Evolutionary conservation across 2,888 invertebrate species (phyloP).

Genomic region (Rhingia rostrata): DNA sequence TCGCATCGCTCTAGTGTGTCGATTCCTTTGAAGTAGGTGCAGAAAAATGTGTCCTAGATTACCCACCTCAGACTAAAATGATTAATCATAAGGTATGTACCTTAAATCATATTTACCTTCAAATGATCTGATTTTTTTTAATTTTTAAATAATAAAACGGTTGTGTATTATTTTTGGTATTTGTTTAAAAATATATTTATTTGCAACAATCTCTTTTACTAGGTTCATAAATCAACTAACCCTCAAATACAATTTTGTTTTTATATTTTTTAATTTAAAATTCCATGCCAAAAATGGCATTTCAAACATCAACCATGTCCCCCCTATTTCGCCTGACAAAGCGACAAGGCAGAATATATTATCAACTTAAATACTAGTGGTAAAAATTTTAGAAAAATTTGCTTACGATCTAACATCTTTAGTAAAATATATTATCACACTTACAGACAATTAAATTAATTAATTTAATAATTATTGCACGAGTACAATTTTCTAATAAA

Average conservation of each 20-base stretch:
- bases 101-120: too few relatives aligned
- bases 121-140: too few relatives aligned
- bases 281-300: background rate
- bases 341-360: background rate
- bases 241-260: background rate
- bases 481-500: slow-evolving; percentile 5
- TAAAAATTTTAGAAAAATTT: slow-evolving; percentile 1
- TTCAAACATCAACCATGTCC: background rate
- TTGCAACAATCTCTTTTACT: slow-evolving; percentile 1
- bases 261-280: background rate
- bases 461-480: slow-evolving; percentile 15
- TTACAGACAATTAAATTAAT: slow-evolving; percentile 27
- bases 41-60: too few relatives aligned
- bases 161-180: background rate
- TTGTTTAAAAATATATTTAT: background rate
- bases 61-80: too few relatives aligned
- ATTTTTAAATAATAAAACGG: background rate
- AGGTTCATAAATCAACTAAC: background rate
- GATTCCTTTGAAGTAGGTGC: too few relatives aligned
- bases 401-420: slow-evolving; percentile 12
- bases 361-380: background rate
- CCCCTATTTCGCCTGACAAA: background rate
- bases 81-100: too few relatives aligned
- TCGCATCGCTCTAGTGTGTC: too few relatives aligned
- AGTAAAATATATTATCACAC: slow-evolving; percentile 34